phyloP scores from a whole-genome alignment of 2,113 vertebrate genomes.

The Penelope pileata region DNA sequence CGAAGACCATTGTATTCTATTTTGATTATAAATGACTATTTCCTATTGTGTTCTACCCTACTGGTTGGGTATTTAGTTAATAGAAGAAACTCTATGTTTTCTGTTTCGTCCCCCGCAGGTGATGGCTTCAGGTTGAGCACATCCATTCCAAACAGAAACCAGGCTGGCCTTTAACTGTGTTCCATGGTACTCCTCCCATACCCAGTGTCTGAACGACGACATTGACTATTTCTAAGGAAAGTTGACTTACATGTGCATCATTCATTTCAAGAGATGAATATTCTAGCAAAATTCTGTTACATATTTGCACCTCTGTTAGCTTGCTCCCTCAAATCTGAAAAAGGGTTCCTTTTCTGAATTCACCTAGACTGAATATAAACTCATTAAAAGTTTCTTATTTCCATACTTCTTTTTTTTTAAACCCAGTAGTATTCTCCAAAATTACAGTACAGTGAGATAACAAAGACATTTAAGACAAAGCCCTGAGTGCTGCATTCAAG shows the following conservation, averaged over 20 bases:
- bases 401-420: neutral
- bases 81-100: rapidly evolving
- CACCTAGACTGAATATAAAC: neutral
- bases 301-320: neutral
- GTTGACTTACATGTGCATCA: neutral
- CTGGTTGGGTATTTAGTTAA: neutral
- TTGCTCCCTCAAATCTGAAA: neutral
- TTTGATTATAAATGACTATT: neutral
- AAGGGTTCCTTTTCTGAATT: rapidly evolving
- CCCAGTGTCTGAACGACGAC: neutral
- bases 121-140: neutral
- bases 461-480: rapidly evolving
- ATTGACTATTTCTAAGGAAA: neutral
- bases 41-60: neutral
- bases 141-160: neutral
- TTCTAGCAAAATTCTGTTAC: neutral
- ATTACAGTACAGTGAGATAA: rapidly evolving
- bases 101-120: neutral
- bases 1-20: neutral
- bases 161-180: neutral
- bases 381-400: neutral
- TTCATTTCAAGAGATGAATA: neutral
- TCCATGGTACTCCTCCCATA: neutral
- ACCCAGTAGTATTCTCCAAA: neutral
- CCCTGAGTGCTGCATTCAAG: rapidly evolving